Evolutionary conservation across 2,113 vertebrate genomes (phyloP), one percentile per base, ranked within the genome.

Genomic region (Elachura formosa): DNA sequence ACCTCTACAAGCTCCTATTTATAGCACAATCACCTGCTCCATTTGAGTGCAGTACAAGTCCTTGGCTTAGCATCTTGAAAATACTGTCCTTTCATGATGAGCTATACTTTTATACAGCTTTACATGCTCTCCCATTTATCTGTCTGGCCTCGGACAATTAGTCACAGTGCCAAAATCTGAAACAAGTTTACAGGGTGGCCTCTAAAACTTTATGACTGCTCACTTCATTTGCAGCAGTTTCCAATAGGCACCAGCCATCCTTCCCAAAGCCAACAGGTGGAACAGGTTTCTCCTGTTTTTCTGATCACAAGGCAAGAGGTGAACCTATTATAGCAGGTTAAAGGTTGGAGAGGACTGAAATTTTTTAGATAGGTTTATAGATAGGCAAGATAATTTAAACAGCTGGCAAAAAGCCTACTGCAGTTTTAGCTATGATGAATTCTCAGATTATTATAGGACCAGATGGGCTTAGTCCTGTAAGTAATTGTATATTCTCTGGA

Each of bases 381-480:
- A 84, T 34, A 33, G 34, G 29, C 51, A 85, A 71, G 54, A 77
- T 85, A 88, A 88, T 95, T 90, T 92, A 80, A 96, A 91, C 33
- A 77, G 41, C 75, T 93, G 79, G 82, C 75, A 83, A 90, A 93
- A 93, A 72, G 25, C 48, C 67, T 67, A 49, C 21, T 80, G 59
- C 55, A 85, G 72, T 84, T 93, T 94, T 67, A 84, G 59, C 75
- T 61, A 54, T 67, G 63, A 93, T 77, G 90, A 77, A 96, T 93
- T 80, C 64, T 86, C 72, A 88, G 31, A 77, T 90, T 90, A 81
- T 96, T 88, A 75, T 51, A 88, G 84, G 79, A 84, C 91, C 93
- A 97, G 94, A 97, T 96, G 94, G 91, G 85, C 72, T 91, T 95
- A 94, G 85, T 96, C 91, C 93, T 91, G 68, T 96, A 94, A 94